Evolutionary conservation across 2,888 invertebrate genomes (phyloP), one percentile per base, ranked within the genome.

Genomic region (Notocelia uddmanniana): DNA sequence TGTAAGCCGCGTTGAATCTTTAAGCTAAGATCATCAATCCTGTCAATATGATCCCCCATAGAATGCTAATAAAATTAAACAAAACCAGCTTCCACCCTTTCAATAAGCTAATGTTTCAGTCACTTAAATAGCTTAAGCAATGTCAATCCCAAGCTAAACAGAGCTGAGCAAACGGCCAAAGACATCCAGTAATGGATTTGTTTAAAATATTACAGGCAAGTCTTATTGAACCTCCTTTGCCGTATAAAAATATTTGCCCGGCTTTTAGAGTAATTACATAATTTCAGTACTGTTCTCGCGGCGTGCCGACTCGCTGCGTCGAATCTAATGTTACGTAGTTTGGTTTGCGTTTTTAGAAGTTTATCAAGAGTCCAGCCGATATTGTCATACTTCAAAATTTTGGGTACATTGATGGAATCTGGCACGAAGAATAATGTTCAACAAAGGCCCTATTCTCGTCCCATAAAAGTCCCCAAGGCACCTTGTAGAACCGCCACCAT

Each of bases 221-320:
- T 58, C 78, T 81, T 84, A 85, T 83, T 87, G 87, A 84, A 81
- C 85, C 85, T 81, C 81, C 80, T 83, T n/a, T 82, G 19, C 26
- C 83, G 79, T 88, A 87, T 86, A 88, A 89, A 90, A 92, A 90
- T 90, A 89, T 92, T 91, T 91, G 89, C 87, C 77, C 77, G 79
- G 88, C 92, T 93, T 91, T 92, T 87, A 92, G 85, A 87, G 88
- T 92, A 91, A 93, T 93, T 91, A 90, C 89, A 84, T 87, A 82
- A 86, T 88, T 81, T 77, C 79, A 79, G 80, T 77, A 74, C 78
- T 75, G 80, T 80, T 80, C 73, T 73, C 74, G 70, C 66, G 57
- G 70, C 68, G 77, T 72, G 78, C 79, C 74, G 80, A 71, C 74
- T 79, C 69, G 63, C 67, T 78, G 60, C 69, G 78, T 23, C 76